Percentiles rank a stretch among this genome's conserved stretches.
Conservation (phyloP, 2,113 vertebrate species). For the Triplophysa tibetana region DNA sequence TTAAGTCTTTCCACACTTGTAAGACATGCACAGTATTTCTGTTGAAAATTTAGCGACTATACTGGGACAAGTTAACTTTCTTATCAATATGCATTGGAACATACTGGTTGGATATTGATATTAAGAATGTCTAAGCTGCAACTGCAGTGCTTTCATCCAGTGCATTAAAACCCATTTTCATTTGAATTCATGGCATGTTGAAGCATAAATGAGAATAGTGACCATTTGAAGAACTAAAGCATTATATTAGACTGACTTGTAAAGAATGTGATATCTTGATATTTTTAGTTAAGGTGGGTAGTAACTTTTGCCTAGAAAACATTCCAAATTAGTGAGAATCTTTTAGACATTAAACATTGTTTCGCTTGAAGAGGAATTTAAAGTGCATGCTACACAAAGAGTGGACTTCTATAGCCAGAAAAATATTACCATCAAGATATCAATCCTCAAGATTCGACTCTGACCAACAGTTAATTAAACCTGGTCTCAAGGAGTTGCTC, state of each 20-base stretch:
- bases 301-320: no score
- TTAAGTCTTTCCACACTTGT: not conserved
- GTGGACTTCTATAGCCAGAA: not conserved
- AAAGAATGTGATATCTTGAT: not conserved
- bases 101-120: not conserved
- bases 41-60: not conserved
- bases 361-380: not conserved
- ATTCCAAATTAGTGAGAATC: not conserved
- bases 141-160: not conserved
- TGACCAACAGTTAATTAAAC: no score
- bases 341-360: not conserved
- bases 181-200: not conserved
- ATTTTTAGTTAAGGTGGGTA: not conserved
- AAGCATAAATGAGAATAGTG: not conserved
- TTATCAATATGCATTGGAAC: not conserved
- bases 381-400: not conserved
- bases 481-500: not conserved
- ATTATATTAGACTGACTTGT: not conserved
- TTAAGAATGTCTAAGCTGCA: not conserved
- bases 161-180: no score
- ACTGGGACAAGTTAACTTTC: not conserved
- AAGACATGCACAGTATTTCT: not conserved
- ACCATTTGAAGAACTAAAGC: not conserved
- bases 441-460: no score
- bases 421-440: not conserved